phyloP scores from a whole-genome alignment of 2,797 vertebrate genomes.

The Catostomus latipinnis region DNA sequence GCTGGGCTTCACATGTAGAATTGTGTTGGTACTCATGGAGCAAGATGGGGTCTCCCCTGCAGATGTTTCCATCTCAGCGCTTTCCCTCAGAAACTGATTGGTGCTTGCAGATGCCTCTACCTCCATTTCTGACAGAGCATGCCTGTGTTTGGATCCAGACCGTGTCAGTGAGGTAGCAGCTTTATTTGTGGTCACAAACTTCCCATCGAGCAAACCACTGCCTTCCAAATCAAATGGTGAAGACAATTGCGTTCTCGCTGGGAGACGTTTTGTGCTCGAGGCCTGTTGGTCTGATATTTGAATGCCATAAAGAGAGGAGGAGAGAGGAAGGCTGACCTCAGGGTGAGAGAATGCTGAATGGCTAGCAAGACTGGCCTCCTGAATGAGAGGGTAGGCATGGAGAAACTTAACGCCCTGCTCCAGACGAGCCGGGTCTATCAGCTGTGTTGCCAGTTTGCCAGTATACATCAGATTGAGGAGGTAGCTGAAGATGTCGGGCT shows the following conservation, averaged over 20 bases:
- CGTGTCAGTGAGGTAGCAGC: conserved; percentile 54
- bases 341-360: conserved; percentile 89
- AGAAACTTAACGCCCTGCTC: conserved; percentile 98
- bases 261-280: conserved; percentile 74
- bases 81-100: conserved; percentile 78
- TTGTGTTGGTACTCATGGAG: conserved; percentile 74
- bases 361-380: conserved; percentile 92
- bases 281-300: conserved; percentile 96
- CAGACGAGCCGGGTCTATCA: conserved; percentile 94
- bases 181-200: conserved; percentile 68
- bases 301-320: conserved; percentile 96
- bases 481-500: conserved; percentile 99
- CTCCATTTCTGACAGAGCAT: conserved; percentile 73
- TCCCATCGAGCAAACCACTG: conserved; percentile 76
- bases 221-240: conserved; percentile 82
- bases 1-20: conserved; percentile 96
- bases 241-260: conserved; percentile 76
- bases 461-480: conserved; percentile 99
- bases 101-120: conserved; percentile 83
- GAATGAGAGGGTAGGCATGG: conserved; percentile 95
- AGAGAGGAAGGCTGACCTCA: conserved; percentile 90
- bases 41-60: conserved; percentile 80
- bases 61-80: conserved; percentile 79
- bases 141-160: conserved; percentile 74
- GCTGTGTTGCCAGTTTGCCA: conserved; percentile 94